Conservation (phyloP, 2,888 invertebrate species). For the Andrena dorsata region DNA sequence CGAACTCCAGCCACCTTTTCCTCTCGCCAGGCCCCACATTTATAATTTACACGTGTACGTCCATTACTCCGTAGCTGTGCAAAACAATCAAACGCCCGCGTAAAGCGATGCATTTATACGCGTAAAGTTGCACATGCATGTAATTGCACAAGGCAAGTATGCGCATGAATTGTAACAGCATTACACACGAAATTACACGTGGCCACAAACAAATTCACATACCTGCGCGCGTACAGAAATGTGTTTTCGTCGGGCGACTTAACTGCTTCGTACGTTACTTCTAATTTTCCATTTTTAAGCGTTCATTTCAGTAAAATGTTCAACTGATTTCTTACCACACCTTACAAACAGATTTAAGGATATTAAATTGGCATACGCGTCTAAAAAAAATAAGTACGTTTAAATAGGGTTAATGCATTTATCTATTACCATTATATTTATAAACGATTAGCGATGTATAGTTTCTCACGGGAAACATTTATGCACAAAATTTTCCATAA, state of each 20-base stretch:
- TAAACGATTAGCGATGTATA: too few relatives aligned
- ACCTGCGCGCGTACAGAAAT: not conserved
- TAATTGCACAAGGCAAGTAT: slow-evolving; percentile 38
- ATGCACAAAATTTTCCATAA: too few relatives aligned
- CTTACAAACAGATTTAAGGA: too few relatives aligned
- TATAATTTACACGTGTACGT: slow-evolving; percentile 32
- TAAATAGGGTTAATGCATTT: too few relatives aligned
- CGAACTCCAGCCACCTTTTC: not conserved
- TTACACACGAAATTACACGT: slow-evolving; percentile 31
- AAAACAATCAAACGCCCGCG: slow-evolving; percentile 32
- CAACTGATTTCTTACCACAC: not conserved
- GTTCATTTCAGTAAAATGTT: not conserved
- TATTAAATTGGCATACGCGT: too few relatives aligned
- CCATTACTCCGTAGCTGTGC: not conserved
- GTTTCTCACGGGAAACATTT: too few relatives aligned
- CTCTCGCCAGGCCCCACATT: not conserved
- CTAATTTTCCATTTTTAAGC: not conserved
- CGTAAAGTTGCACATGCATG: slow-evolving; percentile 37
- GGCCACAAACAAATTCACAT: not conserved
- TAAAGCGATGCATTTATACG: slow-evolving; percentile 24
- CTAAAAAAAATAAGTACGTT: too few relatives aligned
- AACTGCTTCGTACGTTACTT: not conserved
- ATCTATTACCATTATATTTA: too few relatives aligned
- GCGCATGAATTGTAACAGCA: slow-evolving; percentile 20
- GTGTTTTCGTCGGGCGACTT: not conserved